phyloP scores from a whole-genome alignment of 2,888 invertebrate species.

The Brachylomia viminalis region DNA sequence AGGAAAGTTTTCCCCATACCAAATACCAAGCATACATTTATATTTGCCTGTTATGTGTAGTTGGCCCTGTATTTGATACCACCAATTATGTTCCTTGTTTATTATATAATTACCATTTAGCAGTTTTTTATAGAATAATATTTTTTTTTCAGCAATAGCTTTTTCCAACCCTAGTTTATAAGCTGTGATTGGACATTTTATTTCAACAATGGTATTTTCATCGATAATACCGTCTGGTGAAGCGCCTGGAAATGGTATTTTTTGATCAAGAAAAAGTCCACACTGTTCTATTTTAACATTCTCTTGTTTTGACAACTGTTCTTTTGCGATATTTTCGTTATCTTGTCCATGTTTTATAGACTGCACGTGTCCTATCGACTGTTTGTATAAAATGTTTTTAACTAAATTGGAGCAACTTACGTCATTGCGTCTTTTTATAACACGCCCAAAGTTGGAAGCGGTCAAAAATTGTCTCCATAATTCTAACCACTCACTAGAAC shows the following conservation, averaged over 20 bases:
- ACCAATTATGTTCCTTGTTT: constrained; percentile 14
- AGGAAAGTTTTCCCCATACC: background rate
- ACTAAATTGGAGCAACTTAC: constrained; percentile 1
- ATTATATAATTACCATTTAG: background rate
- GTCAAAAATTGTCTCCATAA: constrained; percentile 12
- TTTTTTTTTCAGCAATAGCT: background rate
- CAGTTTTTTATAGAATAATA: background rate
- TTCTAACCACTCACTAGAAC: constrained; percentile 18
- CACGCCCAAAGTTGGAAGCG: constrained; percentile 9
- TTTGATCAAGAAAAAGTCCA: too few relatives aligned
- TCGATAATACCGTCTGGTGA: background rate
- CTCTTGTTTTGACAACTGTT: too few relatives aligned
- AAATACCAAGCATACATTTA: constrained; percentile 1
- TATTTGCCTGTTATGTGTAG: constrained; percentile 10
- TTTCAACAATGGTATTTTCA: background rate
- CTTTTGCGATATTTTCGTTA: background rate
- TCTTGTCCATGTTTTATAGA: constrained; percentile 14
- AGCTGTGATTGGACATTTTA: background rate
- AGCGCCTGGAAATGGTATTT: too few relatives aligned
- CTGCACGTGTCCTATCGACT: background rate
- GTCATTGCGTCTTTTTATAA: constrained; percentile 11
- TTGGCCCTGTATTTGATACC: constrained; percentile 6
- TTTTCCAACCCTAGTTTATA: background rate
- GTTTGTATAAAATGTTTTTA: background rate
- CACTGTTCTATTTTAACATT: too few relatives aligned